These are phyloP conservation scores for Hippocampus mohnikei DNA, from an alignment of 2,113 vertebrate genomes.

Conservation along the genomic window DNA sequence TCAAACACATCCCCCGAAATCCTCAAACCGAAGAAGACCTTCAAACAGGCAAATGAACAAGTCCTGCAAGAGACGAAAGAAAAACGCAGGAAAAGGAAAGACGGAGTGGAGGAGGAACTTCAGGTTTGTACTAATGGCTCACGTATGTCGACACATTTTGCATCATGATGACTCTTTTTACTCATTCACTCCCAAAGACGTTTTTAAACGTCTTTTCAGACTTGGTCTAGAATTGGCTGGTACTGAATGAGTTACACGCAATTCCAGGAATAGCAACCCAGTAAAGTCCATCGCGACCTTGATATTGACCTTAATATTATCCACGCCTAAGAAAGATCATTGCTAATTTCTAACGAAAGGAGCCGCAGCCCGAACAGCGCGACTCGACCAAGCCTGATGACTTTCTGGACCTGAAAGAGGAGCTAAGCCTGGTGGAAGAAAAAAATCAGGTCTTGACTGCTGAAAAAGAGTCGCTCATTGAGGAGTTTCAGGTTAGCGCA, in stretches of 20 bases:
- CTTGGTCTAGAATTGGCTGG: too few species aligned
- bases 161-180: background rate
- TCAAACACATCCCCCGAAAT: background rate
- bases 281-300: too few species aligned
- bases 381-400: slow-evolving; percentile 32
- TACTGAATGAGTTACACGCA: too few species aligned
- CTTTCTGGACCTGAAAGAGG: slow-evolving; percentile 32
- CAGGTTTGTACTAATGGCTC: background rate
- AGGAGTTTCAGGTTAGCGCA: background rate
- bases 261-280: too few species aligned
- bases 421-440: background rate
- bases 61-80: background rate
- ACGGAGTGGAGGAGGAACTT: background rate
- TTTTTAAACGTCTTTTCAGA: too few species aligned
- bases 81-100: background rate
- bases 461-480: background rate
- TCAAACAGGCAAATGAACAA: background rate
- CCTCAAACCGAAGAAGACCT: background rate
- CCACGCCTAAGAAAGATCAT: background rate
- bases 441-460: background rate
- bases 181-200: too few species aligned
- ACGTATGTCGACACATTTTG: background rate
- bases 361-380: slow-evolving; percentile 26
- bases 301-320: too few species aligned
- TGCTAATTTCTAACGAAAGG: slow-evolving; percentile 58